Evolutionary conservation across 2,888 invertebrate species (phyloP), one percentile per base, ranked within the genome.

Genomic region (Alviniconcha strummeri): DNA sequence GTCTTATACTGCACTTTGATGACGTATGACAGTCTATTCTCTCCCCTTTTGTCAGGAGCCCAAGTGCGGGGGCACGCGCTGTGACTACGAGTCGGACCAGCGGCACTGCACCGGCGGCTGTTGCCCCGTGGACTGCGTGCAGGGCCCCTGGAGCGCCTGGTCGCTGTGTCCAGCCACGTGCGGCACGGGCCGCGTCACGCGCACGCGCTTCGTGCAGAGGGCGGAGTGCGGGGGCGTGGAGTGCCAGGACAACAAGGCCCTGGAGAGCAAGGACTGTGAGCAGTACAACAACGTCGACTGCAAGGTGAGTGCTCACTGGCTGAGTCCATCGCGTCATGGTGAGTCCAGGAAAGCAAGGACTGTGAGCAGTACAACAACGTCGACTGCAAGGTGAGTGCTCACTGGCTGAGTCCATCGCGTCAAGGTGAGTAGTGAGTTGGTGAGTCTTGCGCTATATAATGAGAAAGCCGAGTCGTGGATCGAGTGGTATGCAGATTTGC

Each of bases 61-160:
- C 0, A 82, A 83, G 56, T 90, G 90, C 81, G 89, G 88, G 4
- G 90, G 89, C 1, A 86, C 86, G 54, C 83, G 84, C 5, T 90
- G 90, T 80, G 85, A 88, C 74, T 84, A 84, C 77, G 81, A 80
- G 75, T 79, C 55, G 54, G 76, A 83, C 15, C 76, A 76, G 76
- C 17, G 76, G 7, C 54, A 76, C 76, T 90, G 90, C 79, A 84
- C 19, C 52, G 88, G 86, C 6, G 69, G 79, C 4, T 89, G 89
- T 80, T 96, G 96, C 91, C 95, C 96, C 0, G 93, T 95, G 4
- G 95, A 96, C 94, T 96, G 96, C 89, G 94, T 95, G 57, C 94
- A 95, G 82, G 95, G 95, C 15, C 93, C 94, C 19, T 96, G 96
- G 96, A 95, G 95, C 11, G 94, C 95, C 71, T 96, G 96, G 96